phyloP scores from a whole-genome alignment of 2,888 invertebrate species.

The Eilema caniola region DNA sequence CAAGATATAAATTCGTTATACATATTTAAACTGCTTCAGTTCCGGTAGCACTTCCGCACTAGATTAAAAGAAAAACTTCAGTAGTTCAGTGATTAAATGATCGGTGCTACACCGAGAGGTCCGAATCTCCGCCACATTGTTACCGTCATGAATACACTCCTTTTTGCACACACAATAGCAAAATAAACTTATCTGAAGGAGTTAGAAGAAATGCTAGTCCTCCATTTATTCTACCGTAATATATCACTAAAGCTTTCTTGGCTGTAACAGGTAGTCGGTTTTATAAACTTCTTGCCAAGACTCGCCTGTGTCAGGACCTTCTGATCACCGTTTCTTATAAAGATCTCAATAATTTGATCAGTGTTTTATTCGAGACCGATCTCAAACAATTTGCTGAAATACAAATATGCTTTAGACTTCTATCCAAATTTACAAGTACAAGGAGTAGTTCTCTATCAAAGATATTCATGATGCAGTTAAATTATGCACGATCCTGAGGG shows the following conservation, averaged over 20 bases:
- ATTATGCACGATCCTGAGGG: conserved; percentile 55
- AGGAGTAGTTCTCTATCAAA: conserved; percentile 39
- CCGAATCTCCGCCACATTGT: no score
- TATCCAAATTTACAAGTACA: conserved; percentile 39
- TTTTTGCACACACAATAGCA: no score
- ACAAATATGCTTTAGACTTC: conserved; percentile 6
- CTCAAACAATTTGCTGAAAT: not conserved
- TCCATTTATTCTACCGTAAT: no score
- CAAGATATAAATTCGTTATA: not conserved
- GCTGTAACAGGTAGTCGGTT: no score
- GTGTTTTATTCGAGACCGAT: not conserved
- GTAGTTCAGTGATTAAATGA: no score
- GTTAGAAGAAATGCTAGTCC: no score
- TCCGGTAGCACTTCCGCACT: no score
- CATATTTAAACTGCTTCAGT: not conserved
- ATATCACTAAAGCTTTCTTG: no score
- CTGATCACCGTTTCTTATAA: not conserved
- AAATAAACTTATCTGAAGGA: no score
- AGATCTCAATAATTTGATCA: not conserved
- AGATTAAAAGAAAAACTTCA: no score
- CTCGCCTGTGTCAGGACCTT: not conserved
- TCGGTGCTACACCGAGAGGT: no score
- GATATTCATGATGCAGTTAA: conserved; percentile 60
- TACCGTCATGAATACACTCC: no score
- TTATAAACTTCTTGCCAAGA: not conserved